phyloP scores from a whole-genome alignment of 2,888 invertebrate species.

The Mantis religiosa region DNA sequence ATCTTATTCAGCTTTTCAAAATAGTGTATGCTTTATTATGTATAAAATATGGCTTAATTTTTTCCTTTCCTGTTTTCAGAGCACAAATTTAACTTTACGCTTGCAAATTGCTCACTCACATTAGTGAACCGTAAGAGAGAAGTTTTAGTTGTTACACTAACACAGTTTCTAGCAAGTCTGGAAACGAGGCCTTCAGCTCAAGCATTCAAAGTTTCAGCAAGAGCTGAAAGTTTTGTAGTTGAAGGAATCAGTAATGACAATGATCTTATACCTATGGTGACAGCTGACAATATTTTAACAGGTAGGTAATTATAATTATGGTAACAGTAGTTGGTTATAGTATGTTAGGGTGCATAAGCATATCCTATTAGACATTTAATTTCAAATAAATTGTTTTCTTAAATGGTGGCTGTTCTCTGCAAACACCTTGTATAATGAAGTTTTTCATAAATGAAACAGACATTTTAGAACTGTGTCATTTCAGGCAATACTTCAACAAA shows the following conservation, averaged over 20 bases:
- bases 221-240: constrained; percentile 70
- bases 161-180: constrained; percentile 65
- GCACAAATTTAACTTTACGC: constrained; percentile 69
- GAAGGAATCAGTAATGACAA: constrained; percentile 71
- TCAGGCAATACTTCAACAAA: constrained; percentile 61
- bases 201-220: constrained; percentile 63
- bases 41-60: neutral
- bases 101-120: constrained; percentile 68
- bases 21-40: neutral
- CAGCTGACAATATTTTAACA: constrained; percentile 54
- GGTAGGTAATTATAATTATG: constrained; percentile 37
- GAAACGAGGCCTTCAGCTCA: constrained; percentile 64
- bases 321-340: too few species aligned
- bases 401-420: too few species aligned
- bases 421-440: neutral
- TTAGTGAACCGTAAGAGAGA: constrained; percentile 65
- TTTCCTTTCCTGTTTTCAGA: constrained; percentile 49
- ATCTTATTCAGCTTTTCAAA: neutral
- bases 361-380: too few species aligned
- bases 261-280: constrained; percentile 65
- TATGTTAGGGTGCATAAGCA: too few species aligned
- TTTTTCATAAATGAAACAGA: neutral
- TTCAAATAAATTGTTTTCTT: too few species aligned
- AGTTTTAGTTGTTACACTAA: constrained; percentile 65
- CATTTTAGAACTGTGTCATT: neutral